Conservation (phyloP, 2,888 invertebrate genomes). For the Coelopa pilipes region DNA sequence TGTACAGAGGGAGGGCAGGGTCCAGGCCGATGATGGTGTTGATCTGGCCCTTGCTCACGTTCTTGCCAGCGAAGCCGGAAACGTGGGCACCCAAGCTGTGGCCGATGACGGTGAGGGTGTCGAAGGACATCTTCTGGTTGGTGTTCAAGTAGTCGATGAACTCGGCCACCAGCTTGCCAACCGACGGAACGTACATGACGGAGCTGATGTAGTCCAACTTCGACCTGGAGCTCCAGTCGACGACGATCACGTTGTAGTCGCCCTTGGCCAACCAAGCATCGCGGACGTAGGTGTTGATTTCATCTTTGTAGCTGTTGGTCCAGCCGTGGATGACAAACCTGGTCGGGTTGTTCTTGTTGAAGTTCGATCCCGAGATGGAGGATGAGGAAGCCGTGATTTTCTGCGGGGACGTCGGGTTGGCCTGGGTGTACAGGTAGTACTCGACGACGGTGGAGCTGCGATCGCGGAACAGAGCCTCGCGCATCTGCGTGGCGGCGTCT, state of each 20-base stretch:
- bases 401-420: constrained; percentile 49
- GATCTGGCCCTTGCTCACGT: constrained; percentile 68
- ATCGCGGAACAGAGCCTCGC: background rate
- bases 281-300: constrained; percentile 45
- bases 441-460: constrained; percentile 26
- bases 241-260: constrained; percentile 70
- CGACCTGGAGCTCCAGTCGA: constrained; percentile 71
- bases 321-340: constrained; percentile 69
- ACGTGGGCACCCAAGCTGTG: constrained; percentile 73
- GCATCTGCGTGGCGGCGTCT: constrained; percentile 20
- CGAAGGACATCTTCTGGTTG: constrained; percentile 65
- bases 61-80: constrained; percentile 70
- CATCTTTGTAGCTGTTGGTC: constrained; percentile 68
- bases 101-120: constrained; percentile 68
- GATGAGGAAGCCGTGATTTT: constrained; percentile 43
- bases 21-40: constrained; percentile 68
- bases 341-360: constrained; percentile 47
- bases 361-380: constrained; percentile 45
- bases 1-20: constrained; percentile 51
- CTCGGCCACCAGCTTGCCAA: constrained; percentile 50
- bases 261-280: constrained; percentile 69
- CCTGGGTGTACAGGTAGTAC: constrained; percentile 54
- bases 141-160: constrained; percentile 64
- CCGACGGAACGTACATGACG: constrained; percentile 59
- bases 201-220: constrained; percentile 69